Conservation (phyloP, 2,888 invertebrate genomes). For the Pterostichus niger region DNA sequence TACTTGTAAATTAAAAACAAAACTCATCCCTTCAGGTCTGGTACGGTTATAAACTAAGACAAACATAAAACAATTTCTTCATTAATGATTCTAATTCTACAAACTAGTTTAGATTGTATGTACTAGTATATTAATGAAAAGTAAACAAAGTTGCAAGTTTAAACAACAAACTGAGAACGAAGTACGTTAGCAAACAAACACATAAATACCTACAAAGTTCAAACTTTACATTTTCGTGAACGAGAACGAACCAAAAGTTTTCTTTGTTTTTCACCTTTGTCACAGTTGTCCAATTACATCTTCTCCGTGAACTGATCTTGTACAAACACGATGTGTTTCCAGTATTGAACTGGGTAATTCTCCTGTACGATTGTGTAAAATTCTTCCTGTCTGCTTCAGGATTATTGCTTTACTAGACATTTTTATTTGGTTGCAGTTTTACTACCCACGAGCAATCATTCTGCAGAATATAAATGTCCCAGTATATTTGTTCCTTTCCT, state of each 20-base stretch:
- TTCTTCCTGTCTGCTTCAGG: background rate
- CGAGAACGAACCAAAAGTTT: conserved; percentile 24
- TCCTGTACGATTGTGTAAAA: background rate
- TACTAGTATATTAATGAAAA: background rate
- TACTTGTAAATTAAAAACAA: too few species aligned
- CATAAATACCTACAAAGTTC: conserved; percentile 4
- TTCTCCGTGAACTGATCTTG: background rate
- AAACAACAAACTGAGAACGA: background rate
- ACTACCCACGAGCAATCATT: conserved; percentile 3
- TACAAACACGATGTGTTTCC: background rate
- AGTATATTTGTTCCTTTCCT: background rate
- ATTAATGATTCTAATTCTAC: too few species aligned
- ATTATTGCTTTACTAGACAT: conserved; percentile 11
- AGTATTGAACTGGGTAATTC: background rate
- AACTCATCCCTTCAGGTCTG: too few species aligned
- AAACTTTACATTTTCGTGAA: conserved; percentile 12
- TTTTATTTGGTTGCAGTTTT: conserved; percentile 35
- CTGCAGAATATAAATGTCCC: background rate
- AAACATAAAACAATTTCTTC: too few species aligned
- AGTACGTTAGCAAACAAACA: background rate
- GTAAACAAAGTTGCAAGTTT: background rate
- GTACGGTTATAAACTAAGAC: too few species aligned
- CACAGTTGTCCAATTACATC: conserved; percentile 1
- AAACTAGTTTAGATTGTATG: too few species aligned
- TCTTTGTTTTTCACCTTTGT: conserved; percentile 11